phyloP scores from a whole-genome alignment of 2,888 invertebrate species.

The Himalopsyche anomala region DNA sequence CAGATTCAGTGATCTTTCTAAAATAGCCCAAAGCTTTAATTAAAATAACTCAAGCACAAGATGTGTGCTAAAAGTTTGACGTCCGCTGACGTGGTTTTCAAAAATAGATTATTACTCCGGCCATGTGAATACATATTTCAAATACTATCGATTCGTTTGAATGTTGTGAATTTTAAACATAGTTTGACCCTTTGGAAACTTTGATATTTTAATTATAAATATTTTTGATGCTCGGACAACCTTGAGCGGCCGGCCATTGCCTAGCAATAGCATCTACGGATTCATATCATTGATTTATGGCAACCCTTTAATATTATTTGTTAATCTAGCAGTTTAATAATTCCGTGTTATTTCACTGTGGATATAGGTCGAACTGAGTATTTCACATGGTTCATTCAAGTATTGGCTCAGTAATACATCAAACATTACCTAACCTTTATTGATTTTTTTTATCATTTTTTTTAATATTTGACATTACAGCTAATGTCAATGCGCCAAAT shows the following conservation, averaged over 20 bases:
- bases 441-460: too few species aligned
- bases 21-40: slow-evolving; percentile 15
- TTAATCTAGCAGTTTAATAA: too few species aligned
- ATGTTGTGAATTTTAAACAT: slow-evolving; percentile 28
- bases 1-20: slow-evolving; percentile 1
- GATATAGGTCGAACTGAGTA: too few species aligned
- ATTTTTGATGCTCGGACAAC: not conserved
- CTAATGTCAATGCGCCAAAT: too few species aligned
- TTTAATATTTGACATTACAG: too few species aligned
- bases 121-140: slow-evolving; percentile 27
- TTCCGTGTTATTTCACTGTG: too few species aligned
- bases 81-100: not conserved
- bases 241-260: not conserved
- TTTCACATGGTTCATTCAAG: too few species aligned
- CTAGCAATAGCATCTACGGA: not conserved
- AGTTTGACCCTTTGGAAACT: slow-evolving; percentile 37
- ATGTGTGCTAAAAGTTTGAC: slow-evolving; percentile 13
- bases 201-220: slow-evolving; percentile 3
- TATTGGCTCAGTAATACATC: too few species aligned
- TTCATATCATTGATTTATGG: not conserved
- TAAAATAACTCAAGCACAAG: not conserved
- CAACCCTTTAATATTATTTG: too few species aligned
- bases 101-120: slow-evolving; percentile 14
- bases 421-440: too few species aligned
- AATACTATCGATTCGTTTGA: slow-evolving; percentile 32